These are phyloP conservation scores for Genyomyrus donnyi DNA, from an alignment of 2,113 vertebrate species.

Conservation along the genomic window DNA sequence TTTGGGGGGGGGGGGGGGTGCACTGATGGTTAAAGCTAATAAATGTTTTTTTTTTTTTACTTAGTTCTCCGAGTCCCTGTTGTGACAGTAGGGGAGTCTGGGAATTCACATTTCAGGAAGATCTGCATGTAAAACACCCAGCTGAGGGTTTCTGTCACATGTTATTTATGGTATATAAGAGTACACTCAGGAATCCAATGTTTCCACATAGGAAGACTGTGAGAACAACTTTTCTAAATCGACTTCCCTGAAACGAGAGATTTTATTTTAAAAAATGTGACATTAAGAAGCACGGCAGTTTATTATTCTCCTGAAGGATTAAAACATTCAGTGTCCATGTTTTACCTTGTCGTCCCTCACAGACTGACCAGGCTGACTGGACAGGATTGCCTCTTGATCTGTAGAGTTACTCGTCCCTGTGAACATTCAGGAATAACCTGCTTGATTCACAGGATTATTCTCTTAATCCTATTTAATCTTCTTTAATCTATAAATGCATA, in stretches of 20 bases:
- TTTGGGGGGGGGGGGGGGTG: background rate
- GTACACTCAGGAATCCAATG: constrained; percentile 54
- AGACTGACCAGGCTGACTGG: background rate
- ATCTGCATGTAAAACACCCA: background rate
- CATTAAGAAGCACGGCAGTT: background rate
- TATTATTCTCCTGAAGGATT: background rate
- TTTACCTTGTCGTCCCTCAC: background rate
- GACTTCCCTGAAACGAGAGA: constrained; percentile 58
- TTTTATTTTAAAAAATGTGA: background rate
- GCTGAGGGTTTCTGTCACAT: constrained; percentile 39
- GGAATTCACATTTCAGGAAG: background rate
- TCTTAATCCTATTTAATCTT: background rate
- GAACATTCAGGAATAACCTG: background rate
- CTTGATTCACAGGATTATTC: background rate
- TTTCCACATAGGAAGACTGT: constrained; percentile 71
- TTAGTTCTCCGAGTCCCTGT: background rate
- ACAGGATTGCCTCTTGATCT: constrained; percentile 2
- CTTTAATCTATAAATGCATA: background rate
- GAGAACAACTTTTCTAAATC: constrained; percentile 67
- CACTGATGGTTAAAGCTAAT: background rate
- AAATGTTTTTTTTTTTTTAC: background rate
- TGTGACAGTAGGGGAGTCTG: background rate
- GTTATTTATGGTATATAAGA: constrained; percentile 60
- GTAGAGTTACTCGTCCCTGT: background rate
- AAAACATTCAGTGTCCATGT: background rate